Base-by-base conservation (phyloP, 2,113 vertebrate species). In the Menura novaehollandiae region DNA sequence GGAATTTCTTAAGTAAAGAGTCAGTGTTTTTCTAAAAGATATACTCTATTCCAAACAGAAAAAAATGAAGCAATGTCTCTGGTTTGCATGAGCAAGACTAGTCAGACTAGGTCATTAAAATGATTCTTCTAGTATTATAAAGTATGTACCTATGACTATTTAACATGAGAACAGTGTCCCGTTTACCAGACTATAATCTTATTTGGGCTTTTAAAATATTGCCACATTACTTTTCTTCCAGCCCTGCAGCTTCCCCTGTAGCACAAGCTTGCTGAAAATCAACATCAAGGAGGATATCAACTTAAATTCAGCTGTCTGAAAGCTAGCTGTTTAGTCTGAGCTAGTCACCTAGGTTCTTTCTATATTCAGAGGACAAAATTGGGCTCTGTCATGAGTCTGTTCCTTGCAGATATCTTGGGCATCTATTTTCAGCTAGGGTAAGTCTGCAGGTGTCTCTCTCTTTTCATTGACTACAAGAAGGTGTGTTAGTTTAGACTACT, bases 21-120 rank as follows among this genome's bases (percentile, higher is more conserved):
- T 93, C 90, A 94, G 37, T 95, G 94, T 96, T 96, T 96, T 97
- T 92, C 88, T 96, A 93, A 92, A 96, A 96, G 92, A 97, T 95
- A 95, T 85, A 88, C 88, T 83, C 63, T 86, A 69, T 91, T 93
- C 82, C 82, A 96, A 97, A 93, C 82, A 96, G 88, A 94, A 95
- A 79, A 94, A 93, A 91, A 73, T 88, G 92, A 97, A 95, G 95
- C 53, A 91, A 85, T 46, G 71, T 90, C 88, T 95, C 68, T 94
- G 71, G 60, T 89, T 72, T 90, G 53, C 80, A 83, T 68, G 71
- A 96, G 62, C 56, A 94, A 92, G 30, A 35, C 52, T 82, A 81
- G 39, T 94, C 90, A 89, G 73, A 89, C 69, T 33, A 9, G 10
- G 68, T 47, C 21, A 56, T 79, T 88, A 88, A 77, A 91, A 83